Evolutionary conservation across 2,113 vertebrate genomes (phyloP).

Genomic region (Stigmatopora argus): DNA sequence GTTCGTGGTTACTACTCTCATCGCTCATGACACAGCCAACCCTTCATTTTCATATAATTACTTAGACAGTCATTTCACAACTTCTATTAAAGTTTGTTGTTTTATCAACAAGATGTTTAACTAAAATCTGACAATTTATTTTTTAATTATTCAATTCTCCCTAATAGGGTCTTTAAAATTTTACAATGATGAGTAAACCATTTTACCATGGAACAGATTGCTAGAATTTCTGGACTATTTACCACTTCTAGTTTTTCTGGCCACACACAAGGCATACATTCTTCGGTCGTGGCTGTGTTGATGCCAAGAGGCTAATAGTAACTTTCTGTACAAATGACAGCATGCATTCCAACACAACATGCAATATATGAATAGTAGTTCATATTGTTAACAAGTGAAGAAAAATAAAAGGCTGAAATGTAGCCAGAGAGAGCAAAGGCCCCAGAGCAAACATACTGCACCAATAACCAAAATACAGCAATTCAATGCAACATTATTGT

Average conservation of each 20-base stretch:
- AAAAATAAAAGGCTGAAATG: conserved; percentile 32
- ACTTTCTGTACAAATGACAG: not conserved
- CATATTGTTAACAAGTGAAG: conserved; percentile 14
- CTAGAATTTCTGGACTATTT: too few relatives aligned
- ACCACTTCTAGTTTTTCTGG: not conserved
- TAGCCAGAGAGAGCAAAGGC: conserved; percentile 18
- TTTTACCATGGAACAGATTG: too few relatives aligned
- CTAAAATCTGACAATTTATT: too few relatives aligned
- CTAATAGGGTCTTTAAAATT: too few relatives aligned
- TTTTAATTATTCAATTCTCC: too few relatives aligned
- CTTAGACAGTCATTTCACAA: not conserved
- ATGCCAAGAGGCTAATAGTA: not conserved
- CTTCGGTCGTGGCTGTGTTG: not conserved
- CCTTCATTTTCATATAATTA: not conserved
- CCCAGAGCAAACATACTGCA: conserved; percentile 26
- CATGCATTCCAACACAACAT: not conserved
- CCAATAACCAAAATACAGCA: conserved; percentile 32
- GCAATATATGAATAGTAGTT: conserved; percentile 16
- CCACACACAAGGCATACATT: not conserved
- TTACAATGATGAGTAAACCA: too few relatives aligned
- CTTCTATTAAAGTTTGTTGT: not conserved
- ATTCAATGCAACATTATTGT: conserved; percentile 36
- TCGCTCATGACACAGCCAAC: not conserved
- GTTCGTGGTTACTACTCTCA: not conserved
- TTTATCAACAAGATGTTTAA: too few relatives aligned